Base-by-base conservation (phyloP, 2,888 invertebrate genomes). In the Herminia tarsipennalis region DNA sequence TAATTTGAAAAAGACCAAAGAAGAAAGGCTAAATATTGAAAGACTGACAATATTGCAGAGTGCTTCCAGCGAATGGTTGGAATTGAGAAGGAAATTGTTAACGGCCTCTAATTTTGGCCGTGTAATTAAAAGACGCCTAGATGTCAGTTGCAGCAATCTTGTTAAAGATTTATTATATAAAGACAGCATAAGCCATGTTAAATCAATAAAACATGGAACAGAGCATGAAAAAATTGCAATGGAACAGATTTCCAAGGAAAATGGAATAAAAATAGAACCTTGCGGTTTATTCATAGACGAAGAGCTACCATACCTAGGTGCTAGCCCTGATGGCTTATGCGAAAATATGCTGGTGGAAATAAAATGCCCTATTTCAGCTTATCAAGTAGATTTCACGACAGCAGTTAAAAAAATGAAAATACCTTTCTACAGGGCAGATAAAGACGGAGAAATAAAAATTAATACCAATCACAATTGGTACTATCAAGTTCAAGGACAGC, bases 81-180 rank as follows among this genome's bases (percentile, higher is more conserved):
- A 22, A 22, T 22, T 18, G n/a, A n/a, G n/a, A n/a, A n/a, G n/a
- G n/a, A n/a, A n/a, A n/a, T 40, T 35, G 2, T 35, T 35, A n/a
- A 40, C 29, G n/a, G 41, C 35, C 20, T 46, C 46, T 5, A 46
- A 36, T 3, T 40, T 40, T 41, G 40, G 41, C 0, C 35, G 25
- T 8, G 8, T 41, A 1, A 27, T 36, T 16, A 47, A 41, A 32
- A 41, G 24, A 30, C 30, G 36, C 3, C 20, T 16, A 1, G 42
- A 33, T 32, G 42, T 32, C 21, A 47, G 36, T 36, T 36, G 27
- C 21, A 30, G 35, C 21, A 33, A 16, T 5, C 20, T 22, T 1
- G 32, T 47, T 0, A 36, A 41, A 21, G 13, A 35, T 4, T 5
- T 35, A 6, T 16, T 35, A 8, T 25, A 25, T 9, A 36, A 36